Evolutionary conservation across 92 coral and sea anemone genomes (phyloP).

Genomic region (Zoanthus solanderi): DNA sequence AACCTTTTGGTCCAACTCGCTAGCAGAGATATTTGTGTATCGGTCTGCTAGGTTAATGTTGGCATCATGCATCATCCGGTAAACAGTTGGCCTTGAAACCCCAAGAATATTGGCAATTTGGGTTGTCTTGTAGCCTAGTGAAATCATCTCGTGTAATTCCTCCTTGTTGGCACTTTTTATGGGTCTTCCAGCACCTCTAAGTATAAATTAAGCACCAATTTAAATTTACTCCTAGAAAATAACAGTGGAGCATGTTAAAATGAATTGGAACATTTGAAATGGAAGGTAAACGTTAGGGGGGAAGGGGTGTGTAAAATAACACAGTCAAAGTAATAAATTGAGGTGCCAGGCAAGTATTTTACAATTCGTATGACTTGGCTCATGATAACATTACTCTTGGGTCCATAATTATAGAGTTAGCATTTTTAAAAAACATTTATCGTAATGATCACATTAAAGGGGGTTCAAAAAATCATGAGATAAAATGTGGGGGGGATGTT

Average conservation of each 20-base stretch:
- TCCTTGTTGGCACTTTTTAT: constrained; percentile 46
- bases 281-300: constrained; percentile 3
- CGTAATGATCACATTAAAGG: too few species aligned
- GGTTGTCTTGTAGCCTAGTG: constrained; percentile 60
- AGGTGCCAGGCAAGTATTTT: constrained; percentile 15
- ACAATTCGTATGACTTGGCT: constrained; percentile 7
- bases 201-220: constrained; percentile 35
- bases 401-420: too few species aligned
- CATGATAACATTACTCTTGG: not conserved
- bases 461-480: too few species aligned
- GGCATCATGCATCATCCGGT: constrained; percentile 54
- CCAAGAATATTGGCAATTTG: constrained; percentile 52
- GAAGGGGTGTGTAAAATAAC: constrained; percentile 4
- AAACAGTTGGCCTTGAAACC: constrained; percentile 51
- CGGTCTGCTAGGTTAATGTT: constrained; percentile 46
- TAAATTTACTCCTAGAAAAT: constrained; percentile 9
- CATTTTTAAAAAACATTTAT: too few species aligned
- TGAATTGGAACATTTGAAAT: constrained; percentile 28
- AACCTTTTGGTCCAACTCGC: constrained; percentile 41
- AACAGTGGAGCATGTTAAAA: constrained; percentile 36
- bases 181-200: constrained; percentile 62
- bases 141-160: constrained; percentile 52
- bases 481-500: too few species aligned
- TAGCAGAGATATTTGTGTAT: constrained; percentile 45
- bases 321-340: constrained; percentile 25